Percentiles rank a stretch among this genome's conserved stretches.
These are phyloP conservation scores for Poecilus cupreus DNA, from an alignment of 2,888 invertebrate species.

Conservation along the genomic window DNA sequence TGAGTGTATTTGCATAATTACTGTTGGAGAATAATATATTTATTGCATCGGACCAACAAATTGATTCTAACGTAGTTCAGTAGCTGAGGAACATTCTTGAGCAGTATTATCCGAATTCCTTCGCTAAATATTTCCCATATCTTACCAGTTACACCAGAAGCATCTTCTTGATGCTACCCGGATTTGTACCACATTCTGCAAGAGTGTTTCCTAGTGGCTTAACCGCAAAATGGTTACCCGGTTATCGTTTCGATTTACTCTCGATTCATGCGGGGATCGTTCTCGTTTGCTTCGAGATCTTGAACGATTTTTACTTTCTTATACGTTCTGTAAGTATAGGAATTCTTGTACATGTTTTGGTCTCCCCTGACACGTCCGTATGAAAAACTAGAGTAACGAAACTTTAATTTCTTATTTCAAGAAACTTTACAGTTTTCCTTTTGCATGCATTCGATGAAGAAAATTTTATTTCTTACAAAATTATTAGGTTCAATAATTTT, in stretches of 20 bases:
- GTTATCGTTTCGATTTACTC: neutral
- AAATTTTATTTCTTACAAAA: no score
- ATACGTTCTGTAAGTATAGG: no score
- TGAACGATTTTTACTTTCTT: no score
- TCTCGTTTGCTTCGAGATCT: no score
- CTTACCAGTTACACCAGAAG: neutral
- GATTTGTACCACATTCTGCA: conserved; percentile 6
- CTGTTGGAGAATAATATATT: conserved; percentile 61
- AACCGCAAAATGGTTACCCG: neutral
- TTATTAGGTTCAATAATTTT: no score
- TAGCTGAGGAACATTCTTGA: neutral
- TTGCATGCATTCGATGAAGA: no score
- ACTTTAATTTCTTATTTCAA: no score
- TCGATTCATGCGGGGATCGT: no score
- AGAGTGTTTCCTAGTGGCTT: neutral
- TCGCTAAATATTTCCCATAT: neutral
- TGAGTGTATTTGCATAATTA: conserved; percentile 66
- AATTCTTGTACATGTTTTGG: no score
- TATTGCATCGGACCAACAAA: conserved; percentile 13
- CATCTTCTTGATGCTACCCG: neutral
- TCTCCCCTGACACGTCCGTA: no score
- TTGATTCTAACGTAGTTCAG: neutral
- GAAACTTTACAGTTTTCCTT: no score
- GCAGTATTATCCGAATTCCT: neutral
- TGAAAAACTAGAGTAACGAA: no score